Percentiles rank a stretch among this genome's conserved stretches.
Conservation (phyloP, 2,888 invertebrate genomes). For the Euzophera pinguis region DNA sequence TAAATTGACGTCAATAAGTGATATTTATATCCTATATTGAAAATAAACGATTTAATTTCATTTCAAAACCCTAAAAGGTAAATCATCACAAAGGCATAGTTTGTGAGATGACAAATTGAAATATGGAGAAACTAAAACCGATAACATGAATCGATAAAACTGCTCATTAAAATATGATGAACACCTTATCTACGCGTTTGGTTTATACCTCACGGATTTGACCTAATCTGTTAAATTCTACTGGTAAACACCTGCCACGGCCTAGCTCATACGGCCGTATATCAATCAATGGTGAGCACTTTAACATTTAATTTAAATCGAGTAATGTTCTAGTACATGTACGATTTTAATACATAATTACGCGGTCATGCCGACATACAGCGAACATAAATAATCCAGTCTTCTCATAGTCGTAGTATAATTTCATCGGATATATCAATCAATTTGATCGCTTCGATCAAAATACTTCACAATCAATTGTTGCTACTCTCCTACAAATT, state of each 20-base stretch:
- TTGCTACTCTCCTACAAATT: background rate
- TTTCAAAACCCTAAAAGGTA: too few relatives aligned
- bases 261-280: background rate
- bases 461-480: slow-evolving; percentile 11
- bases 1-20: too few relatives aligned
- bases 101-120: too few relatives aligned
- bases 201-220: background rate
- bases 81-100: too few relatives aligned
- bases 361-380: slow-evolving; percentile 12
- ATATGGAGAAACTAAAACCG: too few relatives aligned
- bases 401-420: background rate
- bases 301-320: slow-evolving; percentile 15
- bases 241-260: background rate
- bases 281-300: slow-evolving; percentile 3
- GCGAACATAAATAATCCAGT: slow-evolving; percentile 15
- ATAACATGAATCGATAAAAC: background rate
- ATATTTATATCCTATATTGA: too few relatives aligned
- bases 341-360: slow-evolving; percentile 11
- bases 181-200: background rate
- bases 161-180: background rate
- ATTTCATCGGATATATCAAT: slow-evolving; percentile 7
- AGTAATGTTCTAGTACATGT: slow-evolving; percentile 11
- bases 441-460: slow-evolving; percentile 4
- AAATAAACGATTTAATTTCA: too few relatives aligned
- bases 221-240: background rate